phyloP scores from a whole-genome alignment of 2,888 invertebrate species.

The Parnassius apollo region DNA sequence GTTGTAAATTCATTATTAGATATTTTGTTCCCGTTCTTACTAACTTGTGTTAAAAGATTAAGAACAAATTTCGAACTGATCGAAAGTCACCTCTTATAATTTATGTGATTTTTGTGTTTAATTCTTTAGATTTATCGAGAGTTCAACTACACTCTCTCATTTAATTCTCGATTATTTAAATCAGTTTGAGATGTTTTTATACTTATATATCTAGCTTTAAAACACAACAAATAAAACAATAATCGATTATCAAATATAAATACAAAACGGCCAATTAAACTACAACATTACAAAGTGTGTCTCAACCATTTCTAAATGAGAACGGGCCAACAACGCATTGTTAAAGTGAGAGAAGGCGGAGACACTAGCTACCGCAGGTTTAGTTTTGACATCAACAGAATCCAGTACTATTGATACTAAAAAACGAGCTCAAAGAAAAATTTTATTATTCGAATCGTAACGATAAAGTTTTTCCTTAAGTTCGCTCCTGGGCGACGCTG shows the following conservation, averaged over 20 bases:
- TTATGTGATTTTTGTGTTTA: neutral
- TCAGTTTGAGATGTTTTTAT: neutral
- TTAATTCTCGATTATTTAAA: neutral
- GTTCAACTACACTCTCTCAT: neutral
- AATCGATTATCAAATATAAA: constrained; percentile 50
- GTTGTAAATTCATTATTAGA: neutral
- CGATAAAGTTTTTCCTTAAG: constrained; percentile 33
- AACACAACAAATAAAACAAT: constrained; percentile 64
- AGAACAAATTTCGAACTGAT: neutral
- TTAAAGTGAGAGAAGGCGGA: constrained; percentile 38
- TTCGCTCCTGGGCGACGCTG: constrained; percentile 32
- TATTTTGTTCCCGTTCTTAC: neutral
- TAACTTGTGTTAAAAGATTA: neutral
- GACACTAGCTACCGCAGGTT: constrained; percentile 37
- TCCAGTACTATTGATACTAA: constrained; percentile 76
- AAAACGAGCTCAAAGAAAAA: constrained; percentile 43
- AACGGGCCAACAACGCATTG: constrained; percentile 67
- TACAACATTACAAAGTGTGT: constrained; percentile 46
- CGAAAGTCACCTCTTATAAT: neutral
- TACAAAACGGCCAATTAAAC: constrained; percentile 59
- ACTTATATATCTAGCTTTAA: constrained; percentile 34
- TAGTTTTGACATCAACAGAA: constrained; percentile 56
- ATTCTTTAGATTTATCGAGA: neutral
- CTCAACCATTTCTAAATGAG: constrained; percentile 61
- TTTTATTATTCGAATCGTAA: constrained; percentile 28